These are phyloP conservation scores for Neodiprion virginianus DNA, from an alignment of 1,140 invertebrate genomes.

Conservation along the genomic window DNA sequence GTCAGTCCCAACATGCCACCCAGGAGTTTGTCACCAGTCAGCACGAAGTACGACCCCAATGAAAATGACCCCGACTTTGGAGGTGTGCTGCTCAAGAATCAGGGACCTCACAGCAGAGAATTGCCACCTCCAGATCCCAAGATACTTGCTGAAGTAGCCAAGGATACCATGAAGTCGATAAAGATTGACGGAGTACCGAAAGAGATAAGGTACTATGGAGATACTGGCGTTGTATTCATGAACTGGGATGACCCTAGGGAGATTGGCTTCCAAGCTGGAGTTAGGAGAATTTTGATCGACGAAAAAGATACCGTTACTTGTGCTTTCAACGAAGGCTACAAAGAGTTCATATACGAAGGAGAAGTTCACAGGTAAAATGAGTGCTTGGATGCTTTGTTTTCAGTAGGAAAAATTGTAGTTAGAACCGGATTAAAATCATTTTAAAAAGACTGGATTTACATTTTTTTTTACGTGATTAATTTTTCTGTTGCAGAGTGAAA, in stretches of 20 bases:
- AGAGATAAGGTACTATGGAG: constrained; percentile 86
- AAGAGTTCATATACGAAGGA: constrained; percentile 75
- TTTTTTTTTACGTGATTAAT: constrained; percentile 42
- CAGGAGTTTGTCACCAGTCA: constrained; percentile 34
- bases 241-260: constrained; percentile 84
- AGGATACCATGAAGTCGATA: constrained; percentile 78
- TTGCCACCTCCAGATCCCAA: constrained; percentile 65
- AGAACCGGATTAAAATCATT: not conserved
- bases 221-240: constrained; percentile 84
- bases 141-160: constrained; percentile 68
- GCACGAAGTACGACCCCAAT: constrained; percentile 35
- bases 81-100: constrained; percentile 17
- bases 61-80: constrained; percentile 34
- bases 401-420: constrained; percentile 18
- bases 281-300: constrained; percentile 71
- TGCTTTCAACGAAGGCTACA: constrained; percentile 76
- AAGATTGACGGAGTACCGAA: constrained; percentile 82
- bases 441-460: not conserved
- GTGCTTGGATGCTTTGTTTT: constrained; percentile 9
- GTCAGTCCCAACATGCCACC: constrained; percentile 10
- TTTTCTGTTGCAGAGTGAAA: constrained; percentile 68
- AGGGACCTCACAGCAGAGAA: constrained; percentile 44
- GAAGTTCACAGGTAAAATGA: constrained; percentile 65
- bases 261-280: constrained; percentile 81
- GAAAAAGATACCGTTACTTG: constrained; percentile 73